These are phyloP conservation scores for Phytoseiulus persimilis DNA, from an alignment of 2,888 invertebrate genomes.

Conservation along the genomic window DNA sequence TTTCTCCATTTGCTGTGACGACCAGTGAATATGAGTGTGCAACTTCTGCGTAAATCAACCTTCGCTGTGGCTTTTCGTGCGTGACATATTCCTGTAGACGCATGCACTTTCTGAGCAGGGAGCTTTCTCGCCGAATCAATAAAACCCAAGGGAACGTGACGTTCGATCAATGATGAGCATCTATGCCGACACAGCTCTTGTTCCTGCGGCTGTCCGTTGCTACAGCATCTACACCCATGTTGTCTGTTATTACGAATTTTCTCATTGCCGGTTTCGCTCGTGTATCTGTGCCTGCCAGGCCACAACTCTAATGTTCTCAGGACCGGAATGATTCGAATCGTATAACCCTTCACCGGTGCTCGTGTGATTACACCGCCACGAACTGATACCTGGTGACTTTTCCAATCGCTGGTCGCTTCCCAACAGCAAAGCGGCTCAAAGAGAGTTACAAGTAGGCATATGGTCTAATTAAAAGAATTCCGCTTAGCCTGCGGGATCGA, in stretches of 20 bases:
- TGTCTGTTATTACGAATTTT: background rate
- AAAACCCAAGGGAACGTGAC: background rate
- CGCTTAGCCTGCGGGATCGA: background rate
- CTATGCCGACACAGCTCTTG: background rate
- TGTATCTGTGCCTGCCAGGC: background rate
- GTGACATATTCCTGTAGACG: background rate
- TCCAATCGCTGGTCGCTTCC: background rate
- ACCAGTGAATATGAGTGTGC: background rate
- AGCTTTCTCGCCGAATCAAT: background rate
- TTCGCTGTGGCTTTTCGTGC: background rate
- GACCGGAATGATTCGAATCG: background rate
- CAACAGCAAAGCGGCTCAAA: background rate
- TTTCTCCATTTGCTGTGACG: background rate
- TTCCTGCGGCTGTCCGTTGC: background rate
- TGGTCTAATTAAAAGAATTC: background rate
- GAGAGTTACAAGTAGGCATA: background rate
- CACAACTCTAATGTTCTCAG: background rate
- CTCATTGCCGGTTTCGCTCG: background rate
- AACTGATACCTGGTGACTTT: background rate
- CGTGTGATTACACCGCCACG: background rate
- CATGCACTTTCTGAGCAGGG: background rate
- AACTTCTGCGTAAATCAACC: background rate
- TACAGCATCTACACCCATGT: background rate
- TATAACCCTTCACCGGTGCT: background rate
- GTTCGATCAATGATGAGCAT: slow-evolving; percentile 5